phyloP scores from a whole-genome alignment of 2,888 invertebrate genomes.

The Margaritifera margaritifera region DNA sequence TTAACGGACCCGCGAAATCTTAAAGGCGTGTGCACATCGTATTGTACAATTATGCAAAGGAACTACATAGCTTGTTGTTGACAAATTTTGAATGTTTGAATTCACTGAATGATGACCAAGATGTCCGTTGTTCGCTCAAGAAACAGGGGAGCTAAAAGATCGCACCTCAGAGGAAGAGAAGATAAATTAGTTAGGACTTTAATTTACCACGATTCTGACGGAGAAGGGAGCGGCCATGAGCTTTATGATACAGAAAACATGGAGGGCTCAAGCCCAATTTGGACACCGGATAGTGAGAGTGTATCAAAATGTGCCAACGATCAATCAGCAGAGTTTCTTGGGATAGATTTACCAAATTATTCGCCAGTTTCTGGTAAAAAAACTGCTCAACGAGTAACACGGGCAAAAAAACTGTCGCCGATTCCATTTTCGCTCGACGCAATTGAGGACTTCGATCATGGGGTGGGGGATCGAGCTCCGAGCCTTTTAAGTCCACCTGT shows the following conservation, averaged over 20 bases:
- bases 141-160: conserved; percentile 43
- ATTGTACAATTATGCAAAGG: conserved; percentile 2
- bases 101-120: conserved; percentile 9
- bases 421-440: conserved; percentile 44
- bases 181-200: conserved; percentile 46
- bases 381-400: conserved; percentile 37
- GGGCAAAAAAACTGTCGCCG: conserved; percentile 40
- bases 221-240: conserved; percentile 43
- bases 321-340: conserved; percentile 49
- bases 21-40: conserved; percentile 42
- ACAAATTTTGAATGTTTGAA: background rate
- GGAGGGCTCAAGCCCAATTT: conserved; percentile 42
- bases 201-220: conserved; percentile 54
- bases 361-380: conserved; percentile 49
- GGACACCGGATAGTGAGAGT: conserved; percentile 35
- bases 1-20: conserved; percentile 65
- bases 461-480: conserved; percentile 27
- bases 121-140: conserved; percentile 46
- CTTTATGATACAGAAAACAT: conserved; percentile 21
- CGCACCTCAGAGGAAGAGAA: conserved; percentile 39
- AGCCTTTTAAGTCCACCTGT: conserved; percentile 24
- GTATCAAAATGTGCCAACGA: conserved; percentile 31
- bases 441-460: conserved; percentile 37
- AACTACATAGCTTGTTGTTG: too few species aligned
- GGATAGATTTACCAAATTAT: conserved; percentile 51